A percentile compares a stretch with the other conserved stretches of the same genome.
phyloP scores from a whole-genome alignment of 2,888 invertebrate genomes.

The Phoronis australis region DNA sequence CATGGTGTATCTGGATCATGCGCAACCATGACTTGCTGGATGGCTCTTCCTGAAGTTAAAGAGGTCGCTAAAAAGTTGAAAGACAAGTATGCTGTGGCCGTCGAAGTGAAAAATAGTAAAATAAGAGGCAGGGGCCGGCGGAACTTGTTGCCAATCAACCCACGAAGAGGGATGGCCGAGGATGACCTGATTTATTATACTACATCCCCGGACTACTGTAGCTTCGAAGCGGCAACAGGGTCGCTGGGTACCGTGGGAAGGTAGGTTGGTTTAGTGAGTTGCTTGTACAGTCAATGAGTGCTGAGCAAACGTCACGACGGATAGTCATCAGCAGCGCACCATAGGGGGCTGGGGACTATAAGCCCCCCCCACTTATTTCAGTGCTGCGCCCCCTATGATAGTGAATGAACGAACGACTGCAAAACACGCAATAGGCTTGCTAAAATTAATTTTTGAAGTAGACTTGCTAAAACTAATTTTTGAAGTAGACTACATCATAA shows the following conservation, averaged over 20 bases:
- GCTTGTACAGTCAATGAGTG: no score
- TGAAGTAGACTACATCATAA: no score
- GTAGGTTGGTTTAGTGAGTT: conserved; percentile 53
- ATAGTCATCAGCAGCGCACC: no score
- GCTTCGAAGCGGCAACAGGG: conserved; percentile 67
- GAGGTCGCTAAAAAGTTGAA: conserved; percentile 58
- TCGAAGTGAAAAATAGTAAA: conserved; percentile 34
- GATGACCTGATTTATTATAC: conserved; percentile 70
- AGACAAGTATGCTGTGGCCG: conserved; percentile 59
- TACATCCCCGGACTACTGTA: conserved; percentile 79
- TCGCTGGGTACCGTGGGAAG: conserved; percentile 73
- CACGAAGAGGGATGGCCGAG: conserved; percentile 50
- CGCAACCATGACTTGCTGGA: conserved; percentile 77
- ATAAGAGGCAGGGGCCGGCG: conserved; percentile 24
- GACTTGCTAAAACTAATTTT: no score
- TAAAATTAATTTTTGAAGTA: no score
- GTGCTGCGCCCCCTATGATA: no score
- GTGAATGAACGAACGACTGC: no score
- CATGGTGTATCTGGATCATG: conserved; percentile 81
- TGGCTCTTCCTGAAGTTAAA: conserved; percentile 62
- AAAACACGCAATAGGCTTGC: no score
- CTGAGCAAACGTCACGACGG: no score
- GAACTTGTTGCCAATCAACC: conserved; percentile 49
- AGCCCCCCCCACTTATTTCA: no score
- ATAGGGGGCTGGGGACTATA: no score